These are phyloP conservation scores for Eremobia ochroleuca DNA, from an alignment of 2,888 invertebrate genomes.

Conservation along the genomic window DNA sequence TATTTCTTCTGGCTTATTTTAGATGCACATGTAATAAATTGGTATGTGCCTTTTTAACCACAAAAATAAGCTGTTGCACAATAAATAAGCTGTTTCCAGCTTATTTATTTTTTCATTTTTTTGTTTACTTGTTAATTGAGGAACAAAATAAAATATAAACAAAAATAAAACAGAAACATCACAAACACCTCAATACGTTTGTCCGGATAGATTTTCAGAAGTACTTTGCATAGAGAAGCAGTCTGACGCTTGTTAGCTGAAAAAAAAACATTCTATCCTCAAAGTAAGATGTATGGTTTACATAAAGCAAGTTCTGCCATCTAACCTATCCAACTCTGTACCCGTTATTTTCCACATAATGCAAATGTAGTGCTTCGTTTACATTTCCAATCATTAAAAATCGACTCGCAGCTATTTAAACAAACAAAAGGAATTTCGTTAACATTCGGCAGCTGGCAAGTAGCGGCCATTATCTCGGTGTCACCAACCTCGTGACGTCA, in stretches of 20 bases:
- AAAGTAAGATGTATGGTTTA: background rate
- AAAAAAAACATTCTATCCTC: background rate
- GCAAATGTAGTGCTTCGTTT: background rate
- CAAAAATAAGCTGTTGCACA: too few relatives aligned
- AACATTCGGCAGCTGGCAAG: slow-evolving; percentile 55
- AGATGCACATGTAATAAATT: background rate
- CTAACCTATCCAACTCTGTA: slow-evolving; percentile 1
- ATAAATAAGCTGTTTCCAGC: background rate
- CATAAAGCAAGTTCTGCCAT: background rate
- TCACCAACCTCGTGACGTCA: slow-evolving; percentile 85
- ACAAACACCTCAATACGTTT: background rate
- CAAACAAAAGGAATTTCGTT: slow-evolving; percentile 41
- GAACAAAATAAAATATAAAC: background rate
- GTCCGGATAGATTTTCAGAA: background rate
- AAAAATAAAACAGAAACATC: too few relatives aligned
- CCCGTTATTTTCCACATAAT: slow-evolving; percentile 11
- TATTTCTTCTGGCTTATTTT: background rate
- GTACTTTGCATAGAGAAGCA: background rate
- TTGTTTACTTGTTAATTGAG: background rate
- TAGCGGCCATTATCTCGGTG: slow-evolving; percentile 68
- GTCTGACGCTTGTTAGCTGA: background rate
- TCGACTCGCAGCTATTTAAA: slow-evolving; percentile 3
- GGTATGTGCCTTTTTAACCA: too few relatives aligned
- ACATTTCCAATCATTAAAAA: slow-evolving; percentile 18
- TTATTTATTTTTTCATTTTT: background rate